Base-by-base conservation (phyloP, 2,113 vertebrate species). In the Zosterops hypoxanthus region DNA sequence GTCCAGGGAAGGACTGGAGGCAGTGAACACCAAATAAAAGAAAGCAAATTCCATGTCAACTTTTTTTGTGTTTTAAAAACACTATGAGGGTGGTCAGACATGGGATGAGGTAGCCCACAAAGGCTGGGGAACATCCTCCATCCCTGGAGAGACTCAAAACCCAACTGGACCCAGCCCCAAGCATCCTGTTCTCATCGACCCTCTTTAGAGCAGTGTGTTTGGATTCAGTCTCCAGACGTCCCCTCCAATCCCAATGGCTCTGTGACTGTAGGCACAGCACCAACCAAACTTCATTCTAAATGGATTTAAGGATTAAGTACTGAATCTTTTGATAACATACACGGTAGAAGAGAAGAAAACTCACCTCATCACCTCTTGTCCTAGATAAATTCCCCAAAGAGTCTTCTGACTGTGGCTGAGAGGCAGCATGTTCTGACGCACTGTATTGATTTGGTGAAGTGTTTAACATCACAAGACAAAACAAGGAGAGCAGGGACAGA, bases 321-420 rank as follows among this genome's bases (percentile, higher is more conserved):
- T 5, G 10, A 28, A 31, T 41, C 14, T 53, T 60, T 8, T 50
- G 20, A 26, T 64, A 93, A 91, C 59, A 70, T 3, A 92, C 28
- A n/a, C 0, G 23, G 17, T 53, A 28, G 75, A 55, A 21, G 17
- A 75, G 46, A 57, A 72, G 47, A 91, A 88, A 69, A 82, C 97
- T 97, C 96, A 98, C 98, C 98, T 98, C 98, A 94, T 98, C 98
- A 0, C 90, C 95, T 97, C 96, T 97, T 92, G 98, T 93, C 70
- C 97, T 97, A 77, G 86, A 95, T 29, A 97, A 66, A 96, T 6
- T 97, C 36, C 97, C 98, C 8, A 96, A 76, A 85, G 98, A 93
- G 52, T 98, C 98, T 88, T 98, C 98, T 91, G 93, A 16, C 82
- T 95, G 90, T 49, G 96, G 84, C 79, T 97, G 98, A 95, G 86